Evolutionary conservation across 2,888 invertebrate genomes (phyloP), one percentile per base, ranked within the genome.

Genomic region (Nomada fabriciana): DNA sequence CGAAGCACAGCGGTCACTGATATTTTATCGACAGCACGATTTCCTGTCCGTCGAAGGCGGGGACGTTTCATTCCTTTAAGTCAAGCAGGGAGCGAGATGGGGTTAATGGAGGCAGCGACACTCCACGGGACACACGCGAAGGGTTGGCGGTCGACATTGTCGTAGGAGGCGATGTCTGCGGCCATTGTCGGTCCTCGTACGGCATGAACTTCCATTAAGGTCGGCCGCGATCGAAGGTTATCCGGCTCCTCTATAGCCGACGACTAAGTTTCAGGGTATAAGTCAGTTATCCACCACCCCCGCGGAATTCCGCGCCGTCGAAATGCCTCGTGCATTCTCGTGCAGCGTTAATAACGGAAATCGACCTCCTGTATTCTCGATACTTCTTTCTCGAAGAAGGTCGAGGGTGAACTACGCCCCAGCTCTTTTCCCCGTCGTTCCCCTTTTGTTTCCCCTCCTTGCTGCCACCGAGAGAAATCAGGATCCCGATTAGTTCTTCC

Each of bases 201-300:
- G 53, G 81, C 69, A 82, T 79, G 82, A 86, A 88, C 76, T 86
- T 82, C 73, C 82, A 86, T 87, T 64, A 80, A 84, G 87, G 88
- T 87, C 84, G 74, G 69, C 68, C 77, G 43, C 76, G 86, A 84
- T 84, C 82, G 84, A 87, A 85, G 86, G 78, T 88, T 80, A 87
- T 85, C 83, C 65, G 76, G 60, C 64, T 65, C 61, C 74, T 82
- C 72, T 76, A 77, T 57, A 60, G 69, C 11, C 47, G 42, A 25
- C 55, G 67, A 82, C 76, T 69, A 82, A 80, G 77, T 82, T 82
- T 74, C 69, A 57, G 63, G 55, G 36, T 76, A 68, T 70, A 83
- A 81, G 83, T 85, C 83, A 73, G 83, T 87, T 79, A 76, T 80
- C 85, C 50, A 1, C 64, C 29, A 10, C 61, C 76, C 69, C 76